phyloP scores from a whole-genome alignment of 2,113 vertebrate species.

The Alouatta palliata region DNA sequence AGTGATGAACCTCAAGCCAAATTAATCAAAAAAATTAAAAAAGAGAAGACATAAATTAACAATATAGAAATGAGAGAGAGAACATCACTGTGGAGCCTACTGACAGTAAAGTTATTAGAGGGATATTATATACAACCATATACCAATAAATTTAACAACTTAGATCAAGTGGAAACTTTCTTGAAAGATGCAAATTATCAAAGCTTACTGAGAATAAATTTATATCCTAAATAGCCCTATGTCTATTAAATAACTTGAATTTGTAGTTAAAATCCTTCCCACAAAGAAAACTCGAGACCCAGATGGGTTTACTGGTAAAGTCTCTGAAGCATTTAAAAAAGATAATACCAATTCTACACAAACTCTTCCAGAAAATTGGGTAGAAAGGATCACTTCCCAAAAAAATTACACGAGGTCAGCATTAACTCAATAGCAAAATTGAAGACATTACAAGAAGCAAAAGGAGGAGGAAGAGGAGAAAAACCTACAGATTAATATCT shows the following conservation, averaged over 20 bases:
- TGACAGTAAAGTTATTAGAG: background rate
- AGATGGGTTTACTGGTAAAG: background rate
- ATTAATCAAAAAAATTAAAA: background rate
- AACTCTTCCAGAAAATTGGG: background rate
- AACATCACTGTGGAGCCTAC: background rate
- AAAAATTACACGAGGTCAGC: background rate
- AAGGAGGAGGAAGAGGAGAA: too few relatives aligned
- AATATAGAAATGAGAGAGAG: background rate
- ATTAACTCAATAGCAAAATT: background rate
- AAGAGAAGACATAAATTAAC: background rate
- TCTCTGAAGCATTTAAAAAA: background rate
- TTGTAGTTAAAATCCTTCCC: background rate
- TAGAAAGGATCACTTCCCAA: background rate
- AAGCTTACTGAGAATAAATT: conserved; percentile 1
- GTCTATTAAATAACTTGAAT: background rate
- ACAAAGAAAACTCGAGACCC: background rate
- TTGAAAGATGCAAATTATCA: conserved; percentile 7
- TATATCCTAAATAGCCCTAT: background rate
- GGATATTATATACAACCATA: background rate
- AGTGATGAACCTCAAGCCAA: background rate
- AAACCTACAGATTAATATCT: background rate
- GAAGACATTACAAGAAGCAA: background rate
- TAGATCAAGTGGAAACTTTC: background rate
- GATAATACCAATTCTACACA: background rate
- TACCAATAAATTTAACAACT: background rate